Percentiles rank a stretch among this genome's conserved stretches.
phyloP scores from a whole-genome alignment of 1,140 invertebrate genomes.

The Nymphalis io region DNA sequence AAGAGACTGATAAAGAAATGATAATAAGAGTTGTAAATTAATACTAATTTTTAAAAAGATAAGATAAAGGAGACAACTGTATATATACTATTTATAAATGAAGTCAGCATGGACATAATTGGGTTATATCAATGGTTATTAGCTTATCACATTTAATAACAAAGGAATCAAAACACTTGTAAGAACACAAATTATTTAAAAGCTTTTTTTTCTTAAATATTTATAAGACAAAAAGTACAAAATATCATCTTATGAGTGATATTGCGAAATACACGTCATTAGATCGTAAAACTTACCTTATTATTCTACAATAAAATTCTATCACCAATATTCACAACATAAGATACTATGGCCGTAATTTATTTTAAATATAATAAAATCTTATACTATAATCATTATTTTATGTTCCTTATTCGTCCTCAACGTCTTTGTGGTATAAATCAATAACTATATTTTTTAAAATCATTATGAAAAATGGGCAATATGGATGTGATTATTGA shows the following conservation, averaged over 20 bases:
- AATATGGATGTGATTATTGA: slow-evolving; percentile 65
- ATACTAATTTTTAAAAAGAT: background rate
- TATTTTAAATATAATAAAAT: slow-evolving; percentile 26
- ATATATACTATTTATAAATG: background rate
- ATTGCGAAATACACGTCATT: slow-evolving; percentile 65
- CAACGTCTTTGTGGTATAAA: slow-evolving; percentile 54
- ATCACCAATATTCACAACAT: slow-evolving; percentile 57
- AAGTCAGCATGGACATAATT: slow-evolving; percentile 19
- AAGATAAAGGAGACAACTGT: background rate
- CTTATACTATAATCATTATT: slow-evolving; percentile 33
- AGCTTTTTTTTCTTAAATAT: background rate
- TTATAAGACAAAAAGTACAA: background rate
- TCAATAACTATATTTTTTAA: slow-evolving; percentile 62
- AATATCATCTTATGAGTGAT: slow-evolving; percentile 19
- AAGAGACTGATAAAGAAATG: background rate
- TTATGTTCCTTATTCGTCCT: slow-evolving; percentile 33
- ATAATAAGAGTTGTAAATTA: background rate
- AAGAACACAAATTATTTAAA: background rate
- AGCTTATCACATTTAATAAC: slow-evolving; percentile 10
- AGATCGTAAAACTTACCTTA: slow-evolving; percentile 63
- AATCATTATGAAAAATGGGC: slow-evolving; percentile 59
- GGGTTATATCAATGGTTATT: slow-evolving; percentile 23
- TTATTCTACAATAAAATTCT: slow-evolving; percentile 38
- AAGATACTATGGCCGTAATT: slow-evolving; percentile 41
- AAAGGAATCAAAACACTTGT: background rate